A percentile compares a stretch with the other conserved stretches of the same genome.
These are phyloP conservation scores for Phytoseiulus persimilis DNA, from an alignment of 2,888 invertebrate genomes.

Conservation along the genomic window DNA sequence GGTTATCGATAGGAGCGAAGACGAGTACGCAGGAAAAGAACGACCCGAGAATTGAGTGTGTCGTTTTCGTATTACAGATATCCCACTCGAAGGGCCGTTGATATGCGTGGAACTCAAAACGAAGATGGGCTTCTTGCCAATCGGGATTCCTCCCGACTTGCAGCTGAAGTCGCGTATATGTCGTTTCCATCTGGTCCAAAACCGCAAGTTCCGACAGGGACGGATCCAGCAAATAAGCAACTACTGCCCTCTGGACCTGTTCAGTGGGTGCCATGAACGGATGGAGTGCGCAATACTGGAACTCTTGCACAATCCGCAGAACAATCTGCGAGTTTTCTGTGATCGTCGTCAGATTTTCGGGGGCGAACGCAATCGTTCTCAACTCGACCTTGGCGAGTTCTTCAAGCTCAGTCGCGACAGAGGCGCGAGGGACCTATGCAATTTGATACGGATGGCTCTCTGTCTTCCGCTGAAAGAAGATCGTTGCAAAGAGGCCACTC, in stretches of 20 bases:
- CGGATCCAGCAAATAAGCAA: conserved; percentile 35
- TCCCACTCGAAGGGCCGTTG: conserved; percentile 8
- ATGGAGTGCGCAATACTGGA: conserved; percentile 30
- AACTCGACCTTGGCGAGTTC: neutral
- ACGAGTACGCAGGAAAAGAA: no score
- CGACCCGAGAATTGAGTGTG: no score
- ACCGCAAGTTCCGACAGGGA: conserved; percentile 1
- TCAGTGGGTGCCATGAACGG: conserved; percentile 19
- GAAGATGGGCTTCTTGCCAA: conserved; percentile 30
- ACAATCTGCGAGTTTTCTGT: conserved; percentile 27
- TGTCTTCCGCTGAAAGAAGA: conserved; percentile 29
- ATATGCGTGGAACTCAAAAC: conserved; percentile 23
- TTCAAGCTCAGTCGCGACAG: neutral
- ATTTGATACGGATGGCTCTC: conserved; percentile 21
- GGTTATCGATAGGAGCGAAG: no score
- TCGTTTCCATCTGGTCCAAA: conserved; percentile 28
- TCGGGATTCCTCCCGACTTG: neutral
- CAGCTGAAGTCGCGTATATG: conserved; percentile 20
- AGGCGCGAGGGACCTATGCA: conserved; percentile 20
- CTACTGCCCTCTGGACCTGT: conserved; percentile 25
- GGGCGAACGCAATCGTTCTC: conserved; percentile 6
- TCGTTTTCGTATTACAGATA: neutral
- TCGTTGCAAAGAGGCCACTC: conserved; percentile 13
- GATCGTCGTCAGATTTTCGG: conserved; percentile 30
- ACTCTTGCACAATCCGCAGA: conserved; percentile 35